These are phyloP conservation scores for Drosophila mayaguana DNA, from an alignment of 2,888 invertebrate genomes.

Conservation along the genomic window DNA sequence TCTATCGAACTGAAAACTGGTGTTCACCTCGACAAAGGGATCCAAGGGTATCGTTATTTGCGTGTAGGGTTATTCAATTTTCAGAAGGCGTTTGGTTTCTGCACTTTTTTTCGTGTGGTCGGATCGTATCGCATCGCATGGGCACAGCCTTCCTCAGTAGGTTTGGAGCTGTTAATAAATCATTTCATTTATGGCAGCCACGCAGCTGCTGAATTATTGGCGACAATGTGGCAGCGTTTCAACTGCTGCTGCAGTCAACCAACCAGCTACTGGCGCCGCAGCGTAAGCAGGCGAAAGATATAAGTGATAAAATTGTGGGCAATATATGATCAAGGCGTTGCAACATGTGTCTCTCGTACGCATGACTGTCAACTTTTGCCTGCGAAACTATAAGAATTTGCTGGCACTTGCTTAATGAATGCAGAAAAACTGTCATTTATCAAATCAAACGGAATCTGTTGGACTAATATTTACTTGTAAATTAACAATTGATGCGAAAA, in stretches of 20 bases:
- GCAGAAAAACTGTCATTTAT: background rate
- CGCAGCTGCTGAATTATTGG: slow-evolving; percentile 68
- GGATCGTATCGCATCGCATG: slow-evolving; percentile 38
- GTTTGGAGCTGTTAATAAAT: slow-evolving; percentile 61
- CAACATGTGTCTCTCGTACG: slow-evolving; percentile 22
- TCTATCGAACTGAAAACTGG: background rate
- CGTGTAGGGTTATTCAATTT: slow-evolving; percentile 14
- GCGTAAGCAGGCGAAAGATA: slow-evolving; percentile 5
- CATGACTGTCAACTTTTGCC: slow-evolving; percentile 4
- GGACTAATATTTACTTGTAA: background rate
- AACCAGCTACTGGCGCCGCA: slow-evolving; percentile 30
- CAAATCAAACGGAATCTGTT: background rate
- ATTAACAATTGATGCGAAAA: background rate
- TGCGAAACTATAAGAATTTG: background rate
- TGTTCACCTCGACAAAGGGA: background rate
- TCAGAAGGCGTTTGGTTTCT: slow-evolving; percentile 3
- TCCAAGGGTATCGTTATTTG: slow-evolving; percentile 11
- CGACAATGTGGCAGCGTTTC: slow-evolving; percentile 72
- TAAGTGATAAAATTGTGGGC: slow-evolving; percentile 4
- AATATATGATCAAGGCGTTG: slow-evolving; percentile 7
- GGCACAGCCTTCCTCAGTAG: slow-evolving; percentile 9
- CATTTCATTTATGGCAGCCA: slow-evolving; percentile 69
- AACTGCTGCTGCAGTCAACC: slow-evolving; percentile 27
- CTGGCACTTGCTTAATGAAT: slow-evolving; percentile 1
- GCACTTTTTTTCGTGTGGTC: slow-evolving; percentile 32